Base-by-base conservation (phyloP, 2,797 vertebrate genomes). In the Takifugu rubripes region DNA sequence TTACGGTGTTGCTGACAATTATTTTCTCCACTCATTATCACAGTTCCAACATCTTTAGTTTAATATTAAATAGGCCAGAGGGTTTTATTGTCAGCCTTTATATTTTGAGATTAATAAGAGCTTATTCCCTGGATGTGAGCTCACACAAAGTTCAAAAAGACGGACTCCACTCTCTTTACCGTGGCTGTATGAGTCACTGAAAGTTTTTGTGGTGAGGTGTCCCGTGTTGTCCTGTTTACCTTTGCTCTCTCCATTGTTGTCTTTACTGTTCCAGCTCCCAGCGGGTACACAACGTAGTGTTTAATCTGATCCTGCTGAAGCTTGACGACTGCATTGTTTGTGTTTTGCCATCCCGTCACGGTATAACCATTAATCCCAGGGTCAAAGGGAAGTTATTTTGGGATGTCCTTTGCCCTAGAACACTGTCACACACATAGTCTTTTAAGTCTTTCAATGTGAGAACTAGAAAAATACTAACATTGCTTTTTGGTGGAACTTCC, bases 171-270 rank as follows among this genome's bases (percentile, higher is more conserved):
- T 49, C 50, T 49, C 70, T 72, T 57, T 64, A 56, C 68, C 52
- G 74, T 43, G 61, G 66, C 65, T 44, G 26, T 5, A 49, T 72
- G 52, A 52, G 36, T 63, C 63, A 51, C 57, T 25, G 10, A 2
- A 26, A 15, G 2, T 50, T 55, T 62, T 56, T 75, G 31, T 68
- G 50, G 55, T 33, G 47, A 56, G 60, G 61, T 59, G 66, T 69
- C 53, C 64, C 79, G 72, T 78, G 70, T 70, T 75, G 53, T 71
- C 72, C 42, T 77, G 60, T 72, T 79, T 78, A 74, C 66, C 56
- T 68, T 31, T 50, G 48, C 52, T 61, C 3, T 59, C 59, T 55
- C 55, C 55, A 50, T 52, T 79, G 74, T 73, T 75, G 63, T 71
- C 61, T 63, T 58, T 73, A 60, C 63, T 66, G 64, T 59, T 64